Base-by-base conservation (phyloP, 2,113 vertebrate genomes). In the Sturnus vulgaris region DNA sequence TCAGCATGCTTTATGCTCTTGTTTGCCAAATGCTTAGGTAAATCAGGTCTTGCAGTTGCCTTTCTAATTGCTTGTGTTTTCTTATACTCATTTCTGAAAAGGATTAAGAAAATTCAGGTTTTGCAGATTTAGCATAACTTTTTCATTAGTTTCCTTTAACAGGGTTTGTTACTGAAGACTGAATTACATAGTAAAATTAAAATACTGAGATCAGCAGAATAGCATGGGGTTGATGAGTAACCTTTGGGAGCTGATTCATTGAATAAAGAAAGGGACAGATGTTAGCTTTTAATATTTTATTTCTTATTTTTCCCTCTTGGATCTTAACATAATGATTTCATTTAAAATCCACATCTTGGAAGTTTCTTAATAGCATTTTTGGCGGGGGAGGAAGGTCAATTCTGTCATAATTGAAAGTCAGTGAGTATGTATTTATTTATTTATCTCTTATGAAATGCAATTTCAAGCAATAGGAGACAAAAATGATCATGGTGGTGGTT, bases 121-220 rank as follows among this genome's bases (percentile, higher is more conserved):
- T 90, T 91, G 44, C n/a, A 82, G 46, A 88, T 81, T 81, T 86
- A 60, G 25, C 69, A 44, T 72, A 86, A 82, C 44, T 91, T 93
- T 42, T 85, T 86, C 65, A 47, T 56, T 49, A 42, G 10, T 68
- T 95, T 88, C 84, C 82, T 95, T 95, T 81, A 92, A 39, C 81
- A 73, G 78, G 24, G 14, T 96, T 96, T 95, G 63, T 93, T 97
- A 82, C 56, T 94, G 60, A 94, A 97, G 90, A 91, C 61, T 91
- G 91, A 96, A 83, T 61, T 92, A 85, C 27, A 33, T 59, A 85
- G 87, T 97, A 94, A 97, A 93, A 88, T 92, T 85, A 93, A 95
- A 97, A 95, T 91, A 86, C 69, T 71, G 80, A 95, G 68, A 93
- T 97, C 95, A 96, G 95, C 97, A 97, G 88, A 97, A 95, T 95